A percentile compares a stretch with the other conserved stretches of the same genome.
phyloP scores from a whole-genome alignment of 2,797 vertebrate genomes.

The Leucoraja ocellata region DNA sequence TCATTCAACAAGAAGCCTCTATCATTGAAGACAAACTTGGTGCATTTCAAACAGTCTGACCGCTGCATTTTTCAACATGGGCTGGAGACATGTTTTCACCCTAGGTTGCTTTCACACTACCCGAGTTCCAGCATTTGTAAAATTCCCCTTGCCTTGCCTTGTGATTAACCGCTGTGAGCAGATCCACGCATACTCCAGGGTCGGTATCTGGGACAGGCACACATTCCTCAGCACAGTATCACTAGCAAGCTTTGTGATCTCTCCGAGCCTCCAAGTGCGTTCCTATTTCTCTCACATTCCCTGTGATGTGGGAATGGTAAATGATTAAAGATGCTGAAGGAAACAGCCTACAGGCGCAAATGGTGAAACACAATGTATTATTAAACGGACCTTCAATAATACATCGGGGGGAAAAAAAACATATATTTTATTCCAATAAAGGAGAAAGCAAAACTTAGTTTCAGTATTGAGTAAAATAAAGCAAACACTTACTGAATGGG shows the following conservation, averaged over 20 bases:
- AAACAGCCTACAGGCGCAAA: not conserved
- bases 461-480: not conserved
- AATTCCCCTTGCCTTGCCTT: not conserved
- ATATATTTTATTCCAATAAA: constrained; percentile 14
- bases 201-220: no score
- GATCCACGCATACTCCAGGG: no score
- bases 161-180: not conserved
- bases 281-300: not conserved
- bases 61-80: not conserved
- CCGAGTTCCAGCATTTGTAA: not conserved
- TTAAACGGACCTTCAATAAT: constrained; percentile 26
- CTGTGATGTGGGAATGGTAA: not conserved
- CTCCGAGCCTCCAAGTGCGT: not conserved
- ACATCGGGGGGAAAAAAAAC: not conserved
- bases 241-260: not conserved
- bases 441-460: not conserved
- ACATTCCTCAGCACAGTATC: not conserved
- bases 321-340: constrained; percentile 28
- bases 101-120: not conserved
- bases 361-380: constrained; percentile 29
- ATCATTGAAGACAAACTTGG: not conserved
- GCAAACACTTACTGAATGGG: no score
- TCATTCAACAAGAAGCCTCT: not conserved
- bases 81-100: not conserved
- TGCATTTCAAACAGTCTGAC: not conserved